A percentile compares a stretch with the other conserved stretches of the same genome.
phyloP scores from a whole-genome alignment of 2,797 vertebrate species.

The Muraenolepis orangiensis region DNA sequence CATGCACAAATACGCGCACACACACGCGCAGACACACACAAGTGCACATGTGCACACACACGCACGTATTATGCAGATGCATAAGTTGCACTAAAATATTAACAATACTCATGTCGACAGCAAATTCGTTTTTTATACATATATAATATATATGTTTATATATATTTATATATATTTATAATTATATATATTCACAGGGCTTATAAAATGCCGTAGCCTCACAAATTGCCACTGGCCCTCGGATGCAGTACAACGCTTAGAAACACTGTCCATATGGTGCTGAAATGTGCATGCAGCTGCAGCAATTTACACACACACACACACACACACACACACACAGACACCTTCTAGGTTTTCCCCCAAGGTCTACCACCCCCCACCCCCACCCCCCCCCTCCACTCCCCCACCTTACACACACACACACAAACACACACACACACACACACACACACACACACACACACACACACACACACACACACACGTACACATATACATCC shows the following conservation, averaged over 20 bases:
- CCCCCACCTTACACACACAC: constrained; percentile 41
- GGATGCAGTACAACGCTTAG: neutral
- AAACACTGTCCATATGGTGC: neutral
- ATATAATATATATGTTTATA: neutral
- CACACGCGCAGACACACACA: neutral
- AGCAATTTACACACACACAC: neutral
- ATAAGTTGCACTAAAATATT: neutral
- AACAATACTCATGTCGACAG: neutral
- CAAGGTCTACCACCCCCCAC: constrained; percentile 54
- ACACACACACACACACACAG: constrained; percentile 17
- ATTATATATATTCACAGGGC: too few relatives aligned
- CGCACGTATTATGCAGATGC: neutral
- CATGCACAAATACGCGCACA: neutral
- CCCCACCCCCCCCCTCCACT: constrained; percentile 57
- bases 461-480: constrained; percentile 55
- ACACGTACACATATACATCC: constrained; percentile 50
- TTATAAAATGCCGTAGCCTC: neutral
- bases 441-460: constrained; percentile 42
- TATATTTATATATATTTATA: too few relatives aligned
- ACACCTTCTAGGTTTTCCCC: constrained; percentile 35
- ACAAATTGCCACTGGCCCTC: neutral
- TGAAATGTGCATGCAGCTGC: neutral
- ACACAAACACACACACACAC: constrained; percentile 7
- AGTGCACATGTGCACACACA: neutral
- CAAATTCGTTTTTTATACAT: neutral